Evolutionary conservation across 2,113 vertebrate species (phyloP), one percentile per base, ranked within the genome.

Genomic region (Calonectris borealis): DNA sequence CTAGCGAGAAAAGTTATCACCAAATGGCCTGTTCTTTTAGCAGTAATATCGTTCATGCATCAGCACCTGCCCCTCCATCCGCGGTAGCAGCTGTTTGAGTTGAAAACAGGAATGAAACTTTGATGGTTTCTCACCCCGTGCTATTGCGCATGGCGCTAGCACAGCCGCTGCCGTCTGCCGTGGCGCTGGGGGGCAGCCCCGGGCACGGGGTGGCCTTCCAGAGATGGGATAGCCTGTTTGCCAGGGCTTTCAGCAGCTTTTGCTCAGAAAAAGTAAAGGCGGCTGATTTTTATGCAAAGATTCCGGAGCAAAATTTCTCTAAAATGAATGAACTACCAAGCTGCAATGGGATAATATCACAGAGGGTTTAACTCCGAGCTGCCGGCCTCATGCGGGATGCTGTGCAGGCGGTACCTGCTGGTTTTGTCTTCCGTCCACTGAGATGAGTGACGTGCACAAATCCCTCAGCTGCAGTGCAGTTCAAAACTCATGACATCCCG

Each of bases 11-110:
- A 88, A 94, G 97, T 89, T 90, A 94, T 94, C 94, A 93, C 83
- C 86, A 90, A 96, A 89, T 5, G 69, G 71, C 81, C 92, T 44
- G 57, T 93, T 96, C 93, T 88, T 97, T 90, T 73, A 94, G 97
- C 94, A 90, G 81, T 96, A 93, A 95, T 89, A 88, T 36, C 21
- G 11, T 60, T 89, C 91, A 31, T 34, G 71, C 88, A 51, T 69
- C 94, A 96, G 93, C 97, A 96, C 90, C 98, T 97, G 98, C 96
- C 95, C 61, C 94, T 91, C 85, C 81, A 1, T 44, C 83, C 88
- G 5, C 46, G 96, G 97, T 36, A 94, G 96, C 98, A 98, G 97
- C 97, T 98, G 98, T 51, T 80, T 29, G 93, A 90, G 95, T 42
- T 93, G 96, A 22, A 34, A 78, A 51, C 51, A 36, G 77, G 79